Conservation (phyloP, 2,888 invertebrate genomes). For the Trachelus tabidus region DNA sequence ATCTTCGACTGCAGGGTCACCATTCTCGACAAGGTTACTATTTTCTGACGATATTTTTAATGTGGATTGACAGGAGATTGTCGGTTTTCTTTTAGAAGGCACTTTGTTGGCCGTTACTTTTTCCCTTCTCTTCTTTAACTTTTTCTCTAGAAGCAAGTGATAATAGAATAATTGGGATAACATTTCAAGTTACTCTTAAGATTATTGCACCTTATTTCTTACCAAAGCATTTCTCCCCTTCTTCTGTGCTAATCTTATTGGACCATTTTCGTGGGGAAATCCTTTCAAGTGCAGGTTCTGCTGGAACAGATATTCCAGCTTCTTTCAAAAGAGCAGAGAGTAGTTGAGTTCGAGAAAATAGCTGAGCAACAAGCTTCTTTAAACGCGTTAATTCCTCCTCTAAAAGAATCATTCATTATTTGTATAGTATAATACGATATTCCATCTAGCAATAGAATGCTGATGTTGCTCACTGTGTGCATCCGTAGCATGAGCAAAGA, state of each 20-base stretch:
- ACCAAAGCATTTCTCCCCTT: constrained; percentile 49
- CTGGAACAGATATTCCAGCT: constrained; percentile 61
- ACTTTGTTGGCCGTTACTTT: constrained; percentile 46
- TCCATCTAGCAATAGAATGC: neutral
- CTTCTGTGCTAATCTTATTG: constrained; percentile 60
- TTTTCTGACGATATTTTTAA: constrained; percentile 34
- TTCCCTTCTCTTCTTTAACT: constrained; percentile 47
- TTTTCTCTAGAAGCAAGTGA: constrained; percentile 41
- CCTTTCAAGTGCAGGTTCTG: constrained; percentile 62
- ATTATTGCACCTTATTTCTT: constrained; percentile 7
- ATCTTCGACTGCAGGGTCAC: constrained; percentile 50
- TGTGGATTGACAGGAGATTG: constrained; percentile 28
- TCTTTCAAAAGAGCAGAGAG: constrained; percentile 57
- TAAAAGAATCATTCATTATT: constrained; percentile 24
- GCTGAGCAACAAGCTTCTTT: constrained; percentile 57
- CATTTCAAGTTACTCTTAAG: neutral
- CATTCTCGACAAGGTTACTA: constrained; percentile 34
- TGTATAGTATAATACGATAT: neutral
- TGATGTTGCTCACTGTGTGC: constrained; percentile 54
- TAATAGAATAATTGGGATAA: constrained; percentile 2
- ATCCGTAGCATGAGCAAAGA: constrained; percentile 55
- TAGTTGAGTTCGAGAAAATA: constrained; percentile 58
- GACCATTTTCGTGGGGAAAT: constrained; percentile 63
- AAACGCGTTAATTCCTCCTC: constrained; percentile 60
- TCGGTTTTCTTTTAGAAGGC: constrained; percentile 49